Conservation (phyloP, 2,113 vertebrate species). For the Acinonyx jubatus region DNA sequence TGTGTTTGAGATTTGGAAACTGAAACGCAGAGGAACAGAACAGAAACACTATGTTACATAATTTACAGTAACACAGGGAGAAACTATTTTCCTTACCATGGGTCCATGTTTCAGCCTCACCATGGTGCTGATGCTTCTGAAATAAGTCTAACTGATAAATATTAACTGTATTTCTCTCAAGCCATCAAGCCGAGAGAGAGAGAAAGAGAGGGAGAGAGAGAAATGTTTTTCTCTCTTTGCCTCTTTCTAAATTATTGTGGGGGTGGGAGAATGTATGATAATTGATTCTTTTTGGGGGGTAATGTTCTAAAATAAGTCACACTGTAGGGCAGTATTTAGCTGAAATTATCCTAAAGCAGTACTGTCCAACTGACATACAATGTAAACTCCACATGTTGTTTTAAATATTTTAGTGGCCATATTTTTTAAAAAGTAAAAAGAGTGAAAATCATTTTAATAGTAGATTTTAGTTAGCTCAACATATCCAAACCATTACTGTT, state of each 20-base stretch:
- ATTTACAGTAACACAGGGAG: not conserved
- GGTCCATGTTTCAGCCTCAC: not conserved
- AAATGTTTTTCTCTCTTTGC: not conserved
- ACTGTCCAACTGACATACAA: not conserved
- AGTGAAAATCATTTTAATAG: constrained; percentile 15
- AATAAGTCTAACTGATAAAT: constrained; percentile 10
- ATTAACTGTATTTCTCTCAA: constrained; percentile 10
- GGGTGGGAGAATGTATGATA: not conserved
- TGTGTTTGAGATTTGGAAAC: not conserved
- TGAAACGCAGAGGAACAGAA: not conserved
- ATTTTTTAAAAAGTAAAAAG: not conserved
- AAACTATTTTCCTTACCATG: not conserved
- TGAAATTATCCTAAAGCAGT: not conserved
- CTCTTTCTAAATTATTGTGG: not conserved
- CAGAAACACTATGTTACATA: not conserved
- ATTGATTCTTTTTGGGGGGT: not conserved
- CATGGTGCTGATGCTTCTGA: not conserved
- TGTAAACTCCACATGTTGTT: not conserved
- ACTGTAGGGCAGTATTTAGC: not conserved
- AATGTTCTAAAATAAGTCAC: not conserved
- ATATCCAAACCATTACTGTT: not conserved
- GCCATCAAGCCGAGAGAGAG: not conserved
- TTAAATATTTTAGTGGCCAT: not conserved
- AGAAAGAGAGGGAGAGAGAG: not conserved
- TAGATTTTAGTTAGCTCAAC: constrained; percentile 6